Evolutionary conservation across 2,888 invertebrate species (phyloP), one percentile per base, ranked within the genome.

Genomic region (Folsomia manolachei): DNA sequence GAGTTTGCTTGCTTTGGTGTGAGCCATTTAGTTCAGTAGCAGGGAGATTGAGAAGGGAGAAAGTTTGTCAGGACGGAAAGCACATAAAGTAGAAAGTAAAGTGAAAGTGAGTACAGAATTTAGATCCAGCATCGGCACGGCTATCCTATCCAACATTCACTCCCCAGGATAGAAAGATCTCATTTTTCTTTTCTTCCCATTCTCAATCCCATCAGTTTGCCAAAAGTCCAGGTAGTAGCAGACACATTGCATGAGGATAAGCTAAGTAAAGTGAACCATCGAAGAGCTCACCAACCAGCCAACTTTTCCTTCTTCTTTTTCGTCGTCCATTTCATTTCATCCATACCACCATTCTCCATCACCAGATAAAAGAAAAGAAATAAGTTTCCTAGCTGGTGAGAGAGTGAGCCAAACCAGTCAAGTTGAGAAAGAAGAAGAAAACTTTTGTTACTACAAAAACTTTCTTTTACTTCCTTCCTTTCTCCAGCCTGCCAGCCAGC

Each of bases 21-120:
- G n/a, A n/a, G 56, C 19, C 39, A 39, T 39, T 56, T 56, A 56
- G n/a, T n/a, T n/a, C n/a, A n/a, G 56, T 56, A 21, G 18, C 21
- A 14, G 11, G 63, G 52, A 39, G 65, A 66, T 66, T 66, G 65
- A 66, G 52, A 52, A 66, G 21, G 65, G 65, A 66, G 65, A 66
- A 66, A 66, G 65, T 66, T 66, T 39, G 18, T 52, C 27, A n/a
- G 26, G 18, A 21, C 2, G 39, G 19, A 51, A 11, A 21, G 19
- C n/a, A 60, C 21, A 63, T 26, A 63, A 66, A 51, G 56, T 56
- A 56, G 56, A 56, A 56, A 56, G 56, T 56, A 24, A 27, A 66
- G 65, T 39, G 65, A 66, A 52, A 66, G 65, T 66, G 52, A 23
- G 56, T 56, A 19, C 18, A 56, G 56, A 19, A 39, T 39, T 39